Percentiles rank a stretch among this genome's conserved stretches.
Conservation (phyloP, 2,113 vertebrate genomes). For the Cavia porcellus region DNA sequence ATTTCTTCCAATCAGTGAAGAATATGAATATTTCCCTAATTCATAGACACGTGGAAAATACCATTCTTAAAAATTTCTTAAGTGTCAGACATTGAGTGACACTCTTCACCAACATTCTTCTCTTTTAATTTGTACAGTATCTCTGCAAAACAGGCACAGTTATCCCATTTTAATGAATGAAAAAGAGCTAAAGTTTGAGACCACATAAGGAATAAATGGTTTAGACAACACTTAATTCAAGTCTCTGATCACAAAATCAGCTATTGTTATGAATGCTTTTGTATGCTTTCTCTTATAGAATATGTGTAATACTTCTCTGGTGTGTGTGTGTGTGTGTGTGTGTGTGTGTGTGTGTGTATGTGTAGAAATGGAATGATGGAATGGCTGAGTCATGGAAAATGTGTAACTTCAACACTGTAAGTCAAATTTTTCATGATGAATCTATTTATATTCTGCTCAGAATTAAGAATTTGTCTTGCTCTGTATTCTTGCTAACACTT, state of each 20-base stretch:
- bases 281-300: not conserved
- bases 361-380: not conserved
- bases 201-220: not conserved
- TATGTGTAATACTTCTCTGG: not conserved
- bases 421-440: not conserved
- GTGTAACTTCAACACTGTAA: not conserved
- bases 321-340: too few relatives aligned
- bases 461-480: slow-evolving; percentile 33
- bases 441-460: not conserved
- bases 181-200: not conserved
- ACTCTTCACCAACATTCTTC: not conserved
- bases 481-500: slow-evolving; percentile 16
- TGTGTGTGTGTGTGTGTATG: not conserved
- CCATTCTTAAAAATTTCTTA: not conserved
- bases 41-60: not conserved
- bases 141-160: not conserved
- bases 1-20: not conserved
- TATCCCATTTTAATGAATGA: not conserved
- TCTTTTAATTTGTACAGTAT: not conserved
- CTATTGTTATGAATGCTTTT: not conserved
- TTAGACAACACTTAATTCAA: not conserved
- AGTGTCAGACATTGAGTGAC: not conserved
- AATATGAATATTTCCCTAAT: not conserved
- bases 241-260: not conserved
- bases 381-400: not conserved